phyloP scores from a whole-genome alignment of 2,113 vertebrate genomes.

The Prolemur simus region DNA sequence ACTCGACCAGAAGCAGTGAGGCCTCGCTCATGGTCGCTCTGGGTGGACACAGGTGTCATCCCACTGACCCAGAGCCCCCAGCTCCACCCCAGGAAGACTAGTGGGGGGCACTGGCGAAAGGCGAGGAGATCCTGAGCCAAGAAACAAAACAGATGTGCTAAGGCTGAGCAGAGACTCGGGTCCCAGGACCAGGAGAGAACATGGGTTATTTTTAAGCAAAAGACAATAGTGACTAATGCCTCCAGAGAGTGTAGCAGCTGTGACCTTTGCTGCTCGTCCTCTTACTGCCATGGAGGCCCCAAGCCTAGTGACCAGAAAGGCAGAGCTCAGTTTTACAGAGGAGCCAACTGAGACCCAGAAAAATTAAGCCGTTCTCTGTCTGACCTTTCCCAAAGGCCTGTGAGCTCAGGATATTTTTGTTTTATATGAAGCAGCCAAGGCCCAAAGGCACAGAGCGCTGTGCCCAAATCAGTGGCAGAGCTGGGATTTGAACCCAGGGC shows the following conservation, averaged over 20 bases:
- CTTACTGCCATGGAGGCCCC: not conserved
- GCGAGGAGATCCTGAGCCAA: not conserved
- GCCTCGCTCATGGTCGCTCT: rapidly evolving
- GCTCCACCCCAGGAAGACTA: not conserved
- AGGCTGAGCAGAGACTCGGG: not conserved
- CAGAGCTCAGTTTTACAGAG: not conserved
- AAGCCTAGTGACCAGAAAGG: too few species aligned
- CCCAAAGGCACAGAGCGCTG: not conserved
- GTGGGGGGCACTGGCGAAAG: not conserved
- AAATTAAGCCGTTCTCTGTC: not conserved
- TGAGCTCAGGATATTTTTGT: not conserved
- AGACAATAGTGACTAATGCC: not conserved
- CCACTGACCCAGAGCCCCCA: not conserved
- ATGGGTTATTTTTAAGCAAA: conserved; percentile 36
- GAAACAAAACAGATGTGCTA: not conserved
- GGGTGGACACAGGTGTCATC: rapidly evolving
- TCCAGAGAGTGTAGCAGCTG: not conserved
- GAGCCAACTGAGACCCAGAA: not conserved
- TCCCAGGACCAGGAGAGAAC: not conserved
- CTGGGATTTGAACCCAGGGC: not conserved
- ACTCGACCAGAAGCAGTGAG: not conserved
- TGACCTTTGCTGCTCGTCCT: not conserved
- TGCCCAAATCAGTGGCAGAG: not conserved
- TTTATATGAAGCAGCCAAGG: not conserved
- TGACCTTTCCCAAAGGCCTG: not conserved